A percentile compares a stretch with the other conserved stretches of the same genome.
phyloP scores from a whole-genome alignment of 1,140 invertebrate species.

The Aleiodes sp. region DNA sequence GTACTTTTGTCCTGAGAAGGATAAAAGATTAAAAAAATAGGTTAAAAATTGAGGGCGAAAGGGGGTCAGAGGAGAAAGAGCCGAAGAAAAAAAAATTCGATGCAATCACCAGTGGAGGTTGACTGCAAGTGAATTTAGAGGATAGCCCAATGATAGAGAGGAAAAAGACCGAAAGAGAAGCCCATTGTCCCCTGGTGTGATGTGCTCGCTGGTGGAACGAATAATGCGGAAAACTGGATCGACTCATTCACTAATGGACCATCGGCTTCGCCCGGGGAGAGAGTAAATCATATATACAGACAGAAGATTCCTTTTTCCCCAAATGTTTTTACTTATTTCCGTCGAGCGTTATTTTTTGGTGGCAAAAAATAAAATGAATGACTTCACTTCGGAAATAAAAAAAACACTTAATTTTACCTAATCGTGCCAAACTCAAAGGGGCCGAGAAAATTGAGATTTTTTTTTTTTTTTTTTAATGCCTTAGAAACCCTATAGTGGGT shows the following conservation, averaged over 20 bases:
- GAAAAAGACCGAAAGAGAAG: not conserved
- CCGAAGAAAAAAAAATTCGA: conserved; percentile 15
- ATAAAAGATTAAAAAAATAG: not conserved
- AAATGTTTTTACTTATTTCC: not conserved
- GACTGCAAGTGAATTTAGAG: conserved; percentile 14
- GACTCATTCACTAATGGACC: conserved; percentile 29
- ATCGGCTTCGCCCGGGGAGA: conserved; percentile 18
- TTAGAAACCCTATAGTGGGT: no score
- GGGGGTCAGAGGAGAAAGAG: no score
- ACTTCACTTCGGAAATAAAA: no score
- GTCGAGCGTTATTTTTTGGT: not conserved
- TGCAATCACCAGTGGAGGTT: conserved; percentile 15
- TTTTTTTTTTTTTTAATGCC: no score
- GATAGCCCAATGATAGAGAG: conserved; percentile 2
- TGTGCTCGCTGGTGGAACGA: conserved; percentile 7
- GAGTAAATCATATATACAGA: not conserved
- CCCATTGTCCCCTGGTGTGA: conserved; percentile 14
- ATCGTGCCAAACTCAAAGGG: no score
- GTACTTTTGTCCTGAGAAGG: not conserved
- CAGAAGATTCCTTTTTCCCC: not conserved
- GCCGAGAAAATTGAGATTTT: no score
- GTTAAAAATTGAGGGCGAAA: not conserved
- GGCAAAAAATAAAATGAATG: not conserved
- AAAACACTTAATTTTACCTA: no score
- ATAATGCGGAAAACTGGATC: conserved; percentile 26